Base-by-base conservation (phyloP, 2,888 invertebrate species). In the Fissipunctia ypsillon region DNA sequence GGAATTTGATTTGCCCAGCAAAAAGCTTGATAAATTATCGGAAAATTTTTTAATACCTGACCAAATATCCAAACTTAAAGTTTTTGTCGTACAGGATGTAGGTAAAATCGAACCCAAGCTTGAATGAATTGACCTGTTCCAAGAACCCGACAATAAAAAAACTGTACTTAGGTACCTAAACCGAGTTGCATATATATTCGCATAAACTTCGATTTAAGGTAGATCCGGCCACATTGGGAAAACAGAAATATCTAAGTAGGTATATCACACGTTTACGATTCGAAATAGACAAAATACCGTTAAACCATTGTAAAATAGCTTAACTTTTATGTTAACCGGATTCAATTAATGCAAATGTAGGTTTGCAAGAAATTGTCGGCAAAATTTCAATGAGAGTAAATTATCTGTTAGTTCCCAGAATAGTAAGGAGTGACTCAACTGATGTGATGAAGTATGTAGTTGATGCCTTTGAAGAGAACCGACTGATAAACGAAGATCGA, bases 371-470 rank as follows among this genome's bases (percentile, higher is more conserved):
- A 84, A 61, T 59, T 41, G 31, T 22, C 84, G 81, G 85, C 69
- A 38, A 76, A 61, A 76, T 76, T 73, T 81, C 81, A 84, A 81
- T 69, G 61, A 80, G 41, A 59, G 35, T 59, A 48, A 54, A 43
- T 78, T 84, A 76, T 81, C 84, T 81, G 35, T 68, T 64, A 35
- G 43, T 81, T 84, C 81, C 28, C 7, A 76, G 84, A 84, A 81
- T 59, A 84, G 50, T 57, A 57, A 60, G 50, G 22, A 60, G 57
- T 76, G 70, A 60, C 43, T 66, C 41, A 61, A 25, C 68, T 69
- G 68, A 43, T 65, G 61, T 73, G 25, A 52, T 60, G 28, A 41
- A 56, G 25, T 57, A 22, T 65, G 41, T 12, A 59, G 38, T 81
- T 64, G 67, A 61, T 57, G 56, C 35, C 48, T 74, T 69, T 68